Percentiles rank a stretch among this genome's conserved stretches.
These are phyloP conservation scores for Litoditis marina DNA, from an alignment of 2,888 invertebrate genomes.

Conservation along the genomic window DNA sequence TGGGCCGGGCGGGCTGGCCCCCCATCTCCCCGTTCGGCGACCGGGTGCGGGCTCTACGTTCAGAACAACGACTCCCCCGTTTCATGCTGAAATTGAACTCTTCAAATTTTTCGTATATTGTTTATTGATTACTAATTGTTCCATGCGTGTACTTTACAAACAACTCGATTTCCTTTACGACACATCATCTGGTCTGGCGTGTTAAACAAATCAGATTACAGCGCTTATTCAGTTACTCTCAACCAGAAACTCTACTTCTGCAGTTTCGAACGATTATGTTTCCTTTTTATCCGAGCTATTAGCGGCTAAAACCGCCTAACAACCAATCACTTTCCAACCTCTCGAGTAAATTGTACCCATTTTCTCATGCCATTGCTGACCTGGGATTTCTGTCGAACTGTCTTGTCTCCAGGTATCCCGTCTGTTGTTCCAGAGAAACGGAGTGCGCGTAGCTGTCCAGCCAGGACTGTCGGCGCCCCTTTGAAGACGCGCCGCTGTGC, in stretches of 20 bases:
- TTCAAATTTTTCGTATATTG: no score
- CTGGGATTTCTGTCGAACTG: constrained; percentile 14
- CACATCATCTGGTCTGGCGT: no score
- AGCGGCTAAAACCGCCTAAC: no score
- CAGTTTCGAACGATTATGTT: no score
- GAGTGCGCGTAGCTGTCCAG: constrained; percentile 50
- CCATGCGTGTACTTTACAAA: not conserved
- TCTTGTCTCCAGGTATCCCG: constrained; percentile 9
- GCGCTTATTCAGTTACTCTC: no score
- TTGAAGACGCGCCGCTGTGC: constrained; percentile 37
- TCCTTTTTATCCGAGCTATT: no score
- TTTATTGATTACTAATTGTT: not conserved
- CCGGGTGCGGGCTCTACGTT: constrained; percentile 50
- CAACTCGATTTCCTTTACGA: no score
- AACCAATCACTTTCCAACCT: no score
- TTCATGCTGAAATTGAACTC: constrained; percentile 30
- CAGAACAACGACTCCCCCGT: constrained; percentile 28
- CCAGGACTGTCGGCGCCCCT: constrained; percentile 56
- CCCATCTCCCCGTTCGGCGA: constrained; percentile 44
- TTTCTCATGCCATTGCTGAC: not conserved
- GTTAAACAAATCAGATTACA: no score
- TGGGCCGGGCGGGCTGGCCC: constrained; percentile 43
- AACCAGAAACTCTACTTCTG: no score
- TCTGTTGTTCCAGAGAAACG: constrained; percentile 35
- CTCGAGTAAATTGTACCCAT: no score